Evolutionary conservation across 1,140 invertebrate genomes (phyloP).

Genomic region (Sipha flava): DNA sequence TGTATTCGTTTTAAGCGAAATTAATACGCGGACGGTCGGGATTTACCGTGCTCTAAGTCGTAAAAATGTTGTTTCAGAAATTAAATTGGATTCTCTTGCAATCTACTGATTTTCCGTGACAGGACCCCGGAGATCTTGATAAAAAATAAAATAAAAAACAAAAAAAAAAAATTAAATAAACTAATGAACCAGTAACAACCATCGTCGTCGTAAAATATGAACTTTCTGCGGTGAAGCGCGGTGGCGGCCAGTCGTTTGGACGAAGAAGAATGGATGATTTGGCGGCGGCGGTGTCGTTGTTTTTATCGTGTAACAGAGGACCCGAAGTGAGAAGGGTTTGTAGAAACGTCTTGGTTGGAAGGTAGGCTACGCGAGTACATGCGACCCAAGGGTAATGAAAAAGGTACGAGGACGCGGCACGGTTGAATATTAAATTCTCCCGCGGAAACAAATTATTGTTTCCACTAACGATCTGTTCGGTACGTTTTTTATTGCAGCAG

Average conservation of each 20-base stretch:
- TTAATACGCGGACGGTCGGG: background rate
- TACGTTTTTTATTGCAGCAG: slow-evolving; percentile 7
- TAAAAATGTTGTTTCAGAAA: background rate
- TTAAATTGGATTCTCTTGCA: background rate
- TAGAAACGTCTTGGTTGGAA: no score
- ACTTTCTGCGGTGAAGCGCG: no score
- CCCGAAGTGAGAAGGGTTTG: no score
- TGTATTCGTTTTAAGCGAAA: background rate
- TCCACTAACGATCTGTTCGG: slow-evolving; percentile 23
- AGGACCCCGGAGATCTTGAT: background rate
- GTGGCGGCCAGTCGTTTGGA: no score
- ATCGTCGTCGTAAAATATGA: background rate
- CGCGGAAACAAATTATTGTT: slow-evolving; percentile 30
- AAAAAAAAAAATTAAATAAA: no score
- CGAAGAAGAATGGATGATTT: no score
- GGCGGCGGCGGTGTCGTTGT: no score
- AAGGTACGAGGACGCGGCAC: background rate
- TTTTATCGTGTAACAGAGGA: no score
- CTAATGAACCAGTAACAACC: slow-evolving; percentile 26
- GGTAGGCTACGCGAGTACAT: no score
- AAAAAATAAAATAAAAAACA: no score
- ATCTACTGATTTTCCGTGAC: background rate
- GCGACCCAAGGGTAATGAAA: no score
- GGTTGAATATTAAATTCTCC: slow-evolving; percentile 28
- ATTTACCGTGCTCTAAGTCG: background rate